Base-by-base conservation (phyloP, 2,797 vertebrate genomes). In the Melanotaenia parkinsoni region DNA sequence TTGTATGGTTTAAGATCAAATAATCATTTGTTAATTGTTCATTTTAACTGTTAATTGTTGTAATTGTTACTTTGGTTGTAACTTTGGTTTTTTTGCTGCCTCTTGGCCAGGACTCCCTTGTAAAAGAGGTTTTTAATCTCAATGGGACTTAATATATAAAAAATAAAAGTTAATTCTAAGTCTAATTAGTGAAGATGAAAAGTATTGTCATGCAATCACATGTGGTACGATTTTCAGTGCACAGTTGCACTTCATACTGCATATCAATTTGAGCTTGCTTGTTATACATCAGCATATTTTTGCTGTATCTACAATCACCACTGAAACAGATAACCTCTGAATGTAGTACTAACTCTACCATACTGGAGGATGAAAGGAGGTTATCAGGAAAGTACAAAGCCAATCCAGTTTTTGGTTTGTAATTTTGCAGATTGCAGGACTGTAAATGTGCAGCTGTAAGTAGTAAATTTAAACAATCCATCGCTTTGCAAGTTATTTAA, bases 321-420 rank as follows among this genome's bases (percentile, higher is more conserved):
- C 74, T 76, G 81, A 82, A 78, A 68, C 67, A 65, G 70, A 67
- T 79, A 82, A 81, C 74, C 80, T 76, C 38, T 78, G 64, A 63
- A 53, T 40, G 38, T 16, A 16, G 38, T 16, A 16, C 38, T 11
- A 13, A 40, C 32, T 22, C 66, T 50, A 59, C 45, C 50, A 24
- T 63, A 70, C 74, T 67, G 70, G 54, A 80, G 67, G 71, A 43
- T 63, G 30, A 22, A 64, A 67, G 58, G 50, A 58, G 64, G 58
- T 71, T 64, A 32, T 18, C 76, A 67, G 40, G 62, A 51, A 50
- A 68, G 32, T 13, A 62, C 22, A 16, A 18, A 32, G 24, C 18
- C 30, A 67, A 28, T 18, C 2, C 5, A 10, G 3, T 43, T 32
- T 28, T 28, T 56, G 6, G 26, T 6, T 37, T 6, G 18, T n/a